Evolutionary conservation across 2,797 vertebrate genomes (phyloP), one percentile per base, ranked within the genome.

Genomic region (Pagetopsis macropterus): DNA sequence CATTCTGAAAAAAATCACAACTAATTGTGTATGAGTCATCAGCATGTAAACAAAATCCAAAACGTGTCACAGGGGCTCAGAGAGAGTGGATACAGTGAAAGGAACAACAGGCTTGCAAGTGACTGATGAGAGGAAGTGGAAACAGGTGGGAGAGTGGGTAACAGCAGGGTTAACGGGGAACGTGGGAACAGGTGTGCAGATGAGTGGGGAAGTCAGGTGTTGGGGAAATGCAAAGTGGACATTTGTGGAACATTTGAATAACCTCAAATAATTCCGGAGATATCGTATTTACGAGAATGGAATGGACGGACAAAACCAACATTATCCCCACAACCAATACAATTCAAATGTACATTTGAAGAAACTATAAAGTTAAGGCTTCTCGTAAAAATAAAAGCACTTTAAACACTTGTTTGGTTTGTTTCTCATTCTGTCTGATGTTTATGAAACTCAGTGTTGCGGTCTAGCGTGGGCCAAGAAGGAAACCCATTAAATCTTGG

Each of bases 71-170:
- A 46, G 16, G 33, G 13, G 52, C 1, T 19, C 17, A 56, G 17
- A 43, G 17, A 62, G 27, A 46, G 43, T 27, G 17, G 55, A 33
- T 33, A 17, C 27, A 9, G 52, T 12, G 11, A 4, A 23, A 23
- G 52, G 9, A 55, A 4, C 27, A 27, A 58, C 8, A 58, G 10
- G 6, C n/a, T 41, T 40, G 3, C 41, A 43, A 8, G 59, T n/a
- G 59, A 31, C 43, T 33, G 41, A 54, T 27, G 15, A 54, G 63
- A 14, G 21, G 2, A 52, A 65, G 49, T 65, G 63, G 63, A 31
- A 54, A 44, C 50, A 44, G 40, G 50, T 54, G 63, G 37, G 40
- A 23, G 19, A 52, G 49, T 13, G 13, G 33, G n/a, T 40, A 15
- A 40, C 46, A 37, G 61, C 61, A 52, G 33, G 37, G 0, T 15